Conservation (phyloP, 1,140 invertebrate genomes). For the Leptinotarsa undecemlineata region DNA sequence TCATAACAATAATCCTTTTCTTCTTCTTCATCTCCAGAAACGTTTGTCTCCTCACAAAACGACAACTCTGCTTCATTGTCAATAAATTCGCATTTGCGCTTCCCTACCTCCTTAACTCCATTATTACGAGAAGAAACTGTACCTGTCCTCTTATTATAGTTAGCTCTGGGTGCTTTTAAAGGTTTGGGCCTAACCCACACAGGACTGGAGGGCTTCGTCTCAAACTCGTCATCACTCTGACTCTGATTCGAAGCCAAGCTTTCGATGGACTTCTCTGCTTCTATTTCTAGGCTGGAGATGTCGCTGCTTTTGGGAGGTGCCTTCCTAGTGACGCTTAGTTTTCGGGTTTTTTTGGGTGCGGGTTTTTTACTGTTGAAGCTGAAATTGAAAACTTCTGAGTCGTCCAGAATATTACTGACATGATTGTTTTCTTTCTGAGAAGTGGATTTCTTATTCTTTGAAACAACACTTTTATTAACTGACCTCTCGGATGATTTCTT, state of each 20-base stretch:
- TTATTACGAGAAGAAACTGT: neutral
- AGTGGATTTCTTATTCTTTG: too few relatives aligned
- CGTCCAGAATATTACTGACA: neutral
- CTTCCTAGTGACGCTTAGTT: neutral
- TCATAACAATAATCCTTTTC: conserved; percentile 44
- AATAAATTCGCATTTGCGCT: conserved; percentile 37
- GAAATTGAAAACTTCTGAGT: conserved; percentile 6
- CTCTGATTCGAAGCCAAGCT: neutral
- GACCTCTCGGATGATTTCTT: neutral
- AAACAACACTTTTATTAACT: too few relatives aligned
- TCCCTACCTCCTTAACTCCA: neutral
- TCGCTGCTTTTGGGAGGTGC: neutral
- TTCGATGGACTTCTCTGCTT: neutral
- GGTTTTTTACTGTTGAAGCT: conserved; percentile 15
- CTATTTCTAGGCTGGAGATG: neutral
- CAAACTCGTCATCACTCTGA: conserved; percentile 30
- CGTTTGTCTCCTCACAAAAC: conserved; percentile 35
- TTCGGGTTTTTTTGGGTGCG: neutral
- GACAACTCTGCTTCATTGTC: conserved; percentile 47
- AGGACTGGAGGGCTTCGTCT: conserved; percentile 17
- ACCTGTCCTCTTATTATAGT: too few relatives aligned
- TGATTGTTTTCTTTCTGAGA: conserved; percentile 8
- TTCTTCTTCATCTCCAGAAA: conserved; percentile 45
- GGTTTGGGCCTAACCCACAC: neutral
- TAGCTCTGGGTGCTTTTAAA: neutral